Percentiles rank a stretch among this genome's conserved stretches.
These are phyloP conservation scores for Apaloderma vittatum DNA, from an alignment of 2,113 vertebrate species.

Conservation along the genomic window DNA sequence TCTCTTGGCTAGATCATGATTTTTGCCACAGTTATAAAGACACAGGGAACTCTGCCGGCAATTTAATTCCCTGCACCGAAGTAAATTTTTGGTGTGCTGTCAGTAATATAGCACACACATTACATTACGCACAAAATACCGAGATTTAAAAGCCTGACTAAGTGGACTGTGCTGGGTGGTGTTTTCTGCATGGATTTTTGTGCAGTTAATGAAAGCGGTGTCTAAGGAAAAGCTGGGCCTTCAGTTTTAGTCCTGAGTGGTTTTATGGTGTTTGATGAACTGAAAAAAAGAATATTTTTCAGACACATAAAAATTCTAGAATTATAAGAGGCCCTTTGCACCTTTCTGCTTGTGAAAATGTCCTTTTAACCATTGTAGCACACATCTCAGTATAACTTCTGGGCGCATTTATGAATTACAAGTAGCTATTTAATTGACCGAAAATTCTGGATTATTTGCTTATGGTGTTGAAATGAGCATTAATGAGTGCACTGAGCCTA, in stretches of 20 bases:
- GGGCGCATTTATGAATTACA: background rate
- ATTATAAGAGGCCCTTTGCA: no score
- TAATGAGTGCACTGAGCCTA: background rate
- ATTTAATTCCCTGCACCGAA: background rate
- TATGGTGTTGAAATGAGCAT: background rate
- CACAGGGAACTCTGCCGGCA: background rate
- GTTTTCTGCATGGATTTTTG: background rate
- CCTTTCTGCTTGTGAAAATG: background rate
- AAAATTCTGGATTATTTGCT: background rate
- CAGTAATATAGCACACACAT: background rate
- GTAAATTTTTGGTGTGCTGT: background rate
- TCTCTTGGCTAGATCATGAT: background rate
- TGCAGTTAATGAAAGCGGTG: fast-evolving
- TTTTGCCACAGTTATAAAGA: background rate
- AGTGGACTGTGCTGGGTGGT: background rate
- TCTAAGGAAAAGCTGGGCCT: background rate
- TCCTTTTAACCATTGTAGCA: background rate
- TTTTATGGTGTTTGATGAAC: background rate
- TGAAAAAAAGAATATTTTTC: background rate
- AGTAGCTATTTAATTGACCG: background rate
- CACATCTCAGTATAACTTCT: background rate
- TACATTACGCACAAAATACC: background rate
- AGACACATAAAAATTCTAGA: fast-evolving
- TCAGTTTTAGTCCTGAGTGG: background rate
- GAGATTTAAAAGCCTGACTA: background rate